Evolutionary conservation across 2,797 vertebrate species (phyloP), one percentile per base, ranked within the genome.

Genomic region (Zenarchopterus dispar): DNA sequence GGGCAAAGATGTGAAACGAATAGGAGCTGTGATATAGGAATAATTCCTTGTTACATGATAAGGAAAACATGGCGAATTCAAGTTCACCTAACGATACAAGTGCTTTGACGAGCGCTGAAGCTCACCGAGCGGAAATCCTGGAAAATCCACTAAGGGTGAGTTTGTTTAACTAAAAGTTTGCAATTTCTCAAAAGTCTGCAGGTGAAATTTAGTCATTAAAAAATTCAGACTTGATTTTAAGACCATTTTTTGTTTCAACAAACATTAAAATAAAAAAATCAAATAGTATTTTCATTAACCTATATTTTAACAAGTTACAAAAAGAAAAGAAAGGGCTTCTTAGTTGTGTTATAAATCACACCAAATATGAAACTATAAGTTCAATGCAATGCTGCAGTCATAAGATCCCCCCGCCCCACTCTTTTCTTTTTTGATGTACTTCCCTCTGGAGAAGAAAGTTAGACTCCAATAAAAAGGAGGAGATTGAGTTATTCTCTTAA

Each of bases 141-240:
- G 82, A 91, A 28, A 90, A 87, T 26, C 87, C 88, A 0, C 72
- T 92, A 0, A 82, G 62, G 89, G 92, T 92, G 62, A 58, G 77
- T 78, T 24, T 46, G 56, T 61, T 54, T 4, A 9, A 59, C 6
- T 15, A 39, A 13, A 4, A 13, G 11, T 39, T 39, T 15, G 1
- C 36, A 39, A 39, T 39, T 39, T 15, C 36, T 39, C 2, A 39
- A 39, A 15, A 15, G 13, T 13, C 13, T 13, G 4, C 28, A 28
- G 28, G 5, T 28, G 8, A 28, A 6, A 28, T 28, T 28, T 8
- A 6, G 7, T 28, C 28, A 3, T 28, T 2, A 39, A 39, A 39
- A 39, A 39, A 16, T 39, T 1, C 2, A 39, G 36, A 39, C 13
- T 4, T 5, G 1, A 15, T 13, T 6, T 39, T 15, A 5, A 39